These are phyloP conservation scores for human DNA, from an alignment of 2,113 vertebrate species.

Conservation along the genomic window DNA sequence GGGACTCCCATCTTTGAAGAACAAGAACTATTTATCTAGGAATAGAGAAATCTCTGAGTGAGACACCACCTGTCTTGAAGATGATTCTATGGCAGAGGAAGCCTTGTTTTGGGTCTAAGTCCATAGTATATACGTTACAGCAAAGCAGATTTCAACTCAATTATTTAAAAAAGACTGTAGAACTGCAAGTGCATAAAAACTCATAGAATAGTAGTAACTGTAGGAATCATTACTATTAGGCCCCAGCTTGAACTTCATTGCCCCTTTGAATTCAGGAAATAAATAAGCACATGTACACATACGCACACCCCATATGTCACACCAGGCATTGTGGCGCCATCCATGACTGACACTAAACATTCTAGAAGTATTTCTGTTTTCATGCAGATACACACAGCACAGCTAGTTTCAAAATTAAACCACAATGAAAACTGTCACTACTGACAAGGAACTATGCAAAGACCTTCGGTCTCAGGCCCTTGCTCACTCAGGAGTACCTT, in stretches of 20 bases:
- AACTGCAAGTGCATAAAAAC: neutral
- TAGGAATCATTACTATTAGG: neutral
- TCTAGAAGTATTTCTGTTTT: constrained; percentile 15
- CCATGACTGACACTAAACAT: neutral
- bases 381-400: neutral
- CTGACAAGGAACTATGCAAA: neutral
- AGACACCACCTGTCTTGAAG: neutral
- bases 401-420: constrained; percentile 11
- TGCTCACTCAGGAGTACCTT: neutral
- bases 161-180: neutral
- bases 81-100: neutral
- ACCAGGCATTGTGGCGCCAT: neutral
- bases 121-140: neutral
- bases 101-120: neutral
- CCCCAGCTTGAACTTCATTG: neutral
- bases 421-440: neutral
- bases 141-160: neutral
- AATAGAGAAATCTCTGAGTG: neutral
- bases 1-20: neutral
- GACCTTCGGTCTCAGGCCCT: neutral
- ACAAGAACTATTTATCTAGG: neutral
- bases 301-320: neutral
- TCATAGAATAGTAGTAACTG: neutral
- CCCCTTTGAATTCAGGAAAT: neutral
- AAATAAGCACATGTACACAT: neutral